These are phyloP conservation scores for Lophochroa leadbeateri DNA, from an alignment of 2,113 vertebrate species.

Conservation along the genomic window DNA sequence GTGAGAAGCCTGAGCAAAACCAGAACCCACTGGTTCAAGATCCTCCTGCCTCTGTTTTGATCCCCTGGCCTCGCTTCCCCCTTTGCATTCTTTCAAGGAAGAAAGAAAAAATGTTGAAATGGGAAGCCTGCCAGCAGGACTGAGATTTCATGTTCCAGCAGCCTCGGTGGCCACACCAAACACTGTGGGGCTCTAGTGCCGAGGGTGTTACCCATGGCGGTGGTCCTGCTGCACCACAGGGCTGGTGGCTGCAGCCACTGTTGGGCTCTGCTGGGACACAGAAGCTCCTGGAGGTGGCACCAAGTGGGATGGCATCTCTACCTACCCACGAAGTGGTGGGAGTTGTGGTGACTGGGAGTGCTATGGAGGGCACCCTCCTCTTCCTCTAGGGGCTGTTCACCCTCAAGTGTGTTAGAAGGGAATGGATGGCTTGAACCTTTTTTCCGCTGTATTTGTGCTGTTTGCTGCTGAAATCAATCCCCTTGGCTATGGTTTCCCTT, in stretches of 20 bases:
- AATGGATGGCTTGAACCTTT: accelerated
- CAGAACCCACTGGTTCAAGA: neutral
- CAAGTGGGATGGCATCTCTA: neutral
- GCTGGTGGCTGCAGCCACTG: neutral
- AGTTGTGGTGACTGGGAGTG: accelerated
- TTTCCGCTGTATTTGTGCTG: neutral
- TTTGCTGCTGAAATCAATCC: neutral
- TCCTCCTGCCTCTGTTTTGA: neutral
- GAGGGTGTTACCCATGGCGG: accelerated
- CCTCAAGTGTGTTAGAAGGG: neutral
- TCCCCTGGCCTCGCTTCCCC: accelerated
- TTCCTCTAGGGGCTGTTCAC: neutral
- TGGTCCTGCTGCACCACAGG: accelerated
- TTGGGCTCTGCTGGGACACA: accelerated
- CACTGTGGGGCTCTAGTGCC: neutral
- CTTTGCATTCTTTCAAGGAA: constrained; percentile 22
- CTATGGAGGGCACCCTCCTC: neutral
- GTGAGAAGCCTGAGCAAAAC: neutral
- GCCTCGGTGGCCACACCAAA: neutral
- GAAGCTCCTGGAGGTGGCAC: neutral
- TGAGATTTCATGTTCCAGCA: constrained; percentile 1
- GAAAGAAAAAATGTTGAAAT: constrained; percentile 2
- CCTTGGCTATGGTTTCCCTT: neutral
- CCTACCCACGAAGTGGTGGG: accelerated
- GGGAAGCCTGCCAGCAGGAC: neutral